Evolutionary conservation across 2,888 invertebrate species (phyloP), one percentile per base, ranked within the genome.

Genomic region (Junonia oenone): DNA sequence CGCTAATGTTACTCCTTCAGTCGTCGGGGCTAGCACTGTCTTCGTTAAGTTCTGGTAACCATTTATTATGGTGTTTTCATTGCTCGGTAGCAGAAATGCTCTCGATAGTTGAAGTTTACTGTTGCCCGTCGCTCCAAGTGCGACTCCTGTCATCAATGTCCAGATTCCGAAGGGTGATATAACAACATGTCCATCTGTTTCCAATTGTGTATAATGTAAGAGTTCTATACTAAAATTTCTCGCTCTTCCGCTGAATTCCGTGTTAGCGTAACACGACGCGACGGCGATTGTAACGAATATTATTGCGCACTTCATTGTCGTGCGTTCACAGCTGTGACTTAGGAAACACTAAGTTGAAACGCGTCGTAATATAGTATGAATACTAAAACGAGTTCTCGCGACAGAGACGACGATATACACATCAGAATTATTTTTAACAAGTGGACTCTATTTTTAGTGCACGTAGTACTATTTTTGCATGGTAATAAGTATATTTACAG

Each of bases 151-250:
- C 83, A 91, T 77, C n/a, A 91, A 64, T 8, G 81, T 84, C 91
- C 91, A 91, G 65, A 91, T 83, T 61, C 90, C 90, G 51, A 88
- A 87, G 0, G 91, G 91, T 0, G 90, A 88, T 53, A 90, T 81
- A 53, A 89, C 89, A 0, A 88, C 81, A 64, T 90, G 89, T 0
- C 85, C 83, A 1, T 75, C 70, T 0, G 81, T 81, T 60, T 84
- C 78, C 13, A 68, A 60, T 15, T 83, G 84, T 2, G 89, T 87
- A 37, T 78, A 72, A 60, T 89, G 76, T n/a, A 90, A 62, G 0
- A 90, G 60, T 63, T 86, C 88, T 8, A 89, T 74, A 58, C 89
- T 89, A 58, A 89, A 89, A 58, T 88, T 89, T 47, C 87, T 74
- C 9, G 86, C 79, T 58, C 86, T 68, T 15, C 78, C 83, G 69